These are phyloP conservation scores for Petrocephalus zakoni DNA, from an alignment of 2,113 vertebrate species.

Conservation along the genomic window DNA sequence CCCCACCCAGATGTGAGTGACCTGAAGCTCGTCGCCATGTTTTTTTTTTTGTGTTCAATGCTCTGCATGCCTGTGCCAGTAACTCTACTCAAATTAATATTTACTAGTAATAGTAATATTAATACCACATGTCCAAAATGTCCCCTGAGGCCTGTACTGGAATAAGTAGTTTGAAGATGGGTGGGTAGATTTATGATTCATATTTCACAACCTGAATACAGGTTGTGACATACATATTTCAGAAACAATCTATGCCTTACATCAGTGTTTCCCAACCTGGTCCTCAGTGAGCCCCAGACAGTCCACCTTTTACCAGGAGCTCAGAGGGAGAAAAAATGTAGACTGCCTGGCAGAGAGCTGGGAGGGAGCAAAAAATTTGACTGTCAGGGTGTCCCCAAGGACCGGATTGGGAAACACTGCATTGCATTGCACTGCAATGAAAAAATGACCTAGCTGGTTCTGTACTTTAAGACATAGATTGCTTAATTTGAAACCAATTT, in stretches of 20 bases:
- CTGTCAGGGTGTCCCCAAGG: neutral
- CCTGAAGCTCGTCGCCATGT: conserved; percentile 39
- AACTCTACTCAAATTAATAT: conserved; percentile 76
- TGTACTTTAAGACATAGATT: neutral
- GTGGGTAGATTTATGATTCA: conserved; percentile 25
- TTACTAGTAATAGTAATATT: conserved; percentile 75
- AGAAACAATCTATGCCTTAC: neutral
- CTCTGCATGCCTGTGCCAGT: conserved; percentile 60
- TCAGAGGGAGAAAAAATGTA: neutral
- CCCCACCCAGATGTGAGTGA: conserved; percentile 95
- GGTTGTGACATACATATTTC: conserved; percentile 41
- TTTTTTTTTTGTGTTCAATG: conserved; percentile 34
- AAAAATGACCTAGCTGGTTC: neutral
- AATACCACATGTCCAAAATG: conserved; percentile 59
- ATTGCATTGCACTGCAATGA: conserved; percentile 38
- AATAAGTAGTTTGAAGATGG: neutral
- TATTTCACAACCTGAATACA: conserved; percentile 40
- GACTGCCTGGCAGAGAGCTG: neutral
- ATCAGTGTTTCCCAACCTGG: neutral
- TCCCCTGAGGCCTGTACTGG: neutral
- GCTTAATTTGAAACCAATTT: neutral
- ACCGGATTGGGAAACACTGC: neutral
- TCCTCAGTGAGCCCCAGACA: neutral
- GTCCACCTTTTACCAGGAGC: neutral
- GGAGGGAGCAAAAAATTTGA: no score